A percentile compares a stretch with the other conserved stretches of the same genome.
phyloP scores from a whole-genome alignment of 2,888 invertebrate genomes.

The Mesorhabditis spiculigera region DNA sequence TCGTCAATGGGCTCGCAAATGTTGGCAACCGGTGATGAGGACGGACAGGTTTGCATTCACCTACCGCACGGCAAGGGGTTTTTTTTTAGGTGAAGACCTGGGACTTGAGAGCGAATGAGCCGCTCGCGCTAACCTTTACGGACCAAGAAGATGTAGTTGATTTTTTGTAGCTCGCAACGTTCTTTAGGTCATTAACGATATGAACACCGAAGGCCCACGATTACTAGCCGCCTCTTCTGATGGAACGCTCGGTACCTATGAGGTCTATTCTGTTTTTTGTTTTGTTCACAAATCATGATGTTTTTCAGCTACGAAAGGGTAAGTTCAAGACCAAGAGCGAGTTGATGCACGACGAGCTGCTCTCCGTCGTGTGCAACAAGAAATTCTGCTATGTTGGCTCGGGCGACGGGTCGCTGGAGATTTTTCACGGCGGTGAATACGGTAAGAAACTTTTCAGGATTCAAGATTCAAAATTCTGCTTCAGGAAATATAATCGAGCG shows the following conservation, averaged over 20 bases:
- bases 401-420: background rate
- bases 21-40: conserved; percentile 3
- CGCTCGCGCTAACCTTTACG: background rate
- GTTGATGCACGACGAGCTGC: conserved; percentile 1
- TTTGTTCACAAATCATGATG: background rate
- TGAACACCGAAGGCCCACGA: background rate
- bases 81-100: conserved; percentile 3
- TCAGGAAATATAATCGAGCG: conserved; percentile 1
- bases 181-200: background rate
- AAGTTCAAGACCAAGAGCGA: background rate
- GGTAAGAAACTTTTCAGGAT: background rate
- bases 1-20: background rate
- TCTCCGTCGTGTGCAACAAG: background rate
- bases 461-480: background rate
- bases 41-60: background rate
- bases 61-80: too few relatives aligned
- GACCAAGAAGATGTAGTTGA: background rate
- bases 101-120: background rate
- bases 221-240: background rate
- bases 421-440: background rate
- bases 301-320: background rate
- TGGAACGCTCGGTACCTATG: background rate
- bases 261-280: background rate
- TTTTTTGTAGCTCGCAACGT: background rate
- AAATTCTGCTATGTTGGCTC: conserved; percentile 6